A percentile compares a stretch with the other conserved stretches of the same genome.
Evolutionary conservation across 2,113 vertebrate species (phyloP).

Genomic region (Pungitius pungitius): DNA sequence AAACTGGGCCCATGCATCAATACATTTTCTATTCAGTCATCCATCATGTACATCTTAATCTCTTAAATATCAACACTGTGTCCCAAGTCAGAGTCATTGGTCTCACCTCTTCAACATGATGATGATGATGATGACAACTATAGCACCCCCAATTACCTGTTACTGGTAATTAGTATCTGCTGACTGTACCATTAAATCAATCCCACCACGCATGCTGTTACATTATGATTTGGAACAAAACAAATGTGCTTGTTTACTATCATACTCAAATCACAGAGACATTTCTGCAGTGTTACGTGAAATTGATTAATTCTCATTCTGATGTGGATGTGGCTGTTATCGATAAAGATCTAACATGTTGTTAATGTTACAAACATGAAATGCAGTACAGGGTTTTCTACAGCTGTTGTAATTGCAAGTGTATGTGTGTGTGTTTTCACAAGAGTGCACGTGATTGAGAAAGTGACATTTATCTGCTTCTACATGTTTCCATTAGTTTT

Average conservation of each 20-base stretch:
- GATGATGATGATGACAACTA: slow-evolving; percentile 3
- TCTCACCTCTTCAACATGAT: slow-evolving; percentile 10
- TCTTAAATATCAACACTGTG: slow-evolving; percentile 14
- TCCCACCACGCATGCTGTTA: background rate
- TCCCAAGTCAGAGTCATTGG: slow-evolving; percentile 20
- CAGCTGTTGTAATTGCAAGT: slow-evolving; percentile 14
- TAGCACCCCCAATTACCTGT: slow-evolving; percentile 2
- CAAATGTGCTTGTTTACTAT: background rate
- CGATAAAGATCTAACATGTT: slow-evolving; percentile 40
- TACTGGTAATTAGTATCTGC: background rate
- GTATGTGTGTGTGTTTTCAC: background rate
- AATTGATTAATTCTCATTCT: slow-evolving; percentile 12
- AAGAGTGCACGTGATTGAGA: slow-evolving; percentile 2
- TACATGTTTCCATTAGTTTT: slow-evolving; percentile 22
- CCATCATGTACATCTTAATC: slow-evolving; percentile 30
- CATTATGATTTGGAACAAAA: background rate
- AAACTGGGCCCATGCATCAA: slow-evolving; percentile 36
- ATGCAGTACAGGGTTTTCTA: background rate
- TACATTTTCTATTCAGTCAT: slow-evolving; percentile 43
- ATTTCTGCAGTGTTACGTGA: background rate
- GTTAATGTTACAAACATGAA: slow-evolving; percentile 1
- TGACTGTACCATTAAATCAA: slow-evolving; percentile 1
- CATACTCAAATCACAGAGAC: background rate
- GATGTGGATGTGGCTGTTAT: slow-evolving; percentile 15
- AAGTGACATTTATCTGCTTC: slow-evolving; percentile 39